Conservation (phyloP, 1,140 invertebrate species). For the Drosophila triauraria region DNA sequence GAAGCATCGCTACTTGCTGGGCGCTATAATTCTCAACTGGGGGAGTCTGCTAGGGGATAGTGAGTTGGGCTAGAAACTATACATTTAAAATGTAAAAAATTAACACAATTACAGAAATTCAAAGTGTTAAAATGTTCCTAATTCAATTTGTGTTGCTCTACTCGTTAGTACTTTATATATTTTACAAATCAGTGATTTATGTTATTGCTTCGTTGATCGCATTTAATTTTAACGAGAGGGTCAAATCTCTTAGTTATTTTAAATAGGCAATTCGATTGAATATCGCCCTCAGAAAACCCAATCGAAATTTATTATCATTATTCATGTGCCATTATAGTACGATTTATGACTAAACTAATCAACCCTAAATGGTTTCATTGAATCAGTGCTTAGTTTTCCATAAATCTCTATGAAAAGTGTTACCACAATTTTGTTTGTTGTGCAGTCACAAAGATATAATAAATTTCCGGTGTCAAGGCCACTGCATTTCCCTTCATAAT, state of each 20-base stretch:
- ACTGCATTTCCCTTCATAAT: constrained; percentile 9
- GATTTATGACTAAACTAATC: constrained; percentile 15
- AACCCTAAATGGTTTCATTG: constrained; percentile 6
- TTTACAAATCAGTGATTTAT: background rate
- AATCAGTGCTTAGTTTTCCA: constrained; percentile 9
- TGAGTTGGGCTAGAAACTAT: too few relatives aligned
- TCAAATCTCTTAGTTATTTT: constrained; percentile 2
- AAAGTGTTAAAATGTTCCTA: background rate
- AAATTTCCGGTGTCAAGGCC: constrained; percentile 13
- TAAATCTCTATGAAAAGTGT: constrained; percentile 19
- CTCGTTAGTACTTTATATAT: too few relatives aligned
- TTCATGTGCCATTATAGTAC: background rate
- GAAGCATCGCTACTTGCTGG: too few relatives aligned
- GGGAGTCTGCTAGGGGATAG: background rate
- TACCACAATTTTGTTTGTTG: constrained; percentile 1
- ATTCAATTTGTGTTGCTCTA: background rate
- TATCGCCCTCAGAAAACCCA: constrained; percentile 9
- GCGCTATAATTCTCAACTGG: background rate
- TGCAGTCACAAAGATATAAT: constrained; percentile 1
- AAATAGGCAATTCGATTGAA: constrained; percentile 4
- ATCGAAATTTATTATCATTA: constrained; percentile 13
- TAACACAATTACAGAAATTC: background rate
- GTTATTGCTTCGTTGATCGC: background rate
- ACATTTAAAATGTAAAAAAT: background rate
- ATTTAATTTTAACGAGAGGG: background rate